A percentile compares a stretch with the other conserved stretches of the same genome.
These are phyloP conservation scores for Argynnis bischoffii DNA, from an alignment of 2,888 invertebrate species.

Conservation along the genomic window DNA sequence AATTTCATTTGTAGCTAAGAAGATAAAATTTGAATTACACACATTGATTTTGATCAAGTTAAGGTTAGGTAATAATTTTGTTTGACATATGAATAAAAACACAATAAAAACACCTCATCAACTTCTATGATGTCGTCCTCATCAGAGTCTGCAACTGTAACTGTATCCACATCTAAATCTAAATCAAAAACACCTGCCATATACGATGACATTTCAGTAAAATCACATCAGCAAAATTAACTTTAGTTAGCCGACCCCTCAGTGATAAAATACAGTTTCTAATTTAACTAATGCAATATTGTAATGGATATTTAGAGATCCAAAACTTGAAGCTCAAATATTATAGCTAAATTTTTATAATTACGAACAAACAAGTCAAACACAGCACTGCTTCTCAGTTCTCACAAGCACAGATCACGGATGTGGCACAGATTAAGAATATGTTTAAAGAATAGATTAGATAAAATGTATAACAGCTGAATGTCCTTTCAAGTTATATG, in stretches of 20 bases:
- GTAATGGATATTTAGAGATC: neutral
- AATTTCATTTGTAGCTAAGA: neutral
- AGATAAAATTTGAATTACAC: neutral
- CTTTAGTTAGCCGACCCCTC: slow-evolving; percentile 45
- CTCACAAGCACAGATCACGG: slow-evolving; percentile 25
- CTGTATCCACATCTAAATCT: slow-evolving; percentile 88
- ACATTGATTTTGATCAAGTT: neutral
- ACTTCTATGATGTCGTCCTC: slow-evolving; percentile 95
- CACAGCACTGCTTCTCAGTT: slow-evolving; percentile 40
- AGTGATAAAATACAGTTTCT: neutral
- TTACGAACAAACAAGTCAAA: slow-evolving; percentile 41
- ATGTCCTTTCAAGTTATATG: too few relatives aligned
- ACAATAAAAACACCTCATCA: slow-evolving; percentile 87
- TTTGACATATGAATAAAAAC: slow-evolving; percentile 23
- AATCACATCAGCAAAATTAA: slow-evolving; percentile 74
- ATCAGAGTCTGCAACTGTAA: slow-evolving; percentile 87
- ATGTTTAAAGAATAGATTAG: neutral
- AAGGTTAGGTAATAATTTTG: slow-evolving; percentile 43
- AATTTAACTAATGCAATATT: neutral
- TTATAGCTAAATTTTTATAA: slow-evolving; percentile 24
- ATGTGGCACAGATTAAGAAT: slow-evolving; percentile 24
- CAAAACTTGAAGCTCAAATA: slow-evolving; percentile 20
- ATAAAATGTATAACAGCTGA: neutral
- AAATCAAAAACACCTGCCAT: slow-evolving; percentile 97
- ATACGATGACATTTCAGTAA: slow-evolving; percentile 82